Conservation (phyloP, 2,797 vertebrate genomes). For the Typhlichthys eigenmanni region DNA sequence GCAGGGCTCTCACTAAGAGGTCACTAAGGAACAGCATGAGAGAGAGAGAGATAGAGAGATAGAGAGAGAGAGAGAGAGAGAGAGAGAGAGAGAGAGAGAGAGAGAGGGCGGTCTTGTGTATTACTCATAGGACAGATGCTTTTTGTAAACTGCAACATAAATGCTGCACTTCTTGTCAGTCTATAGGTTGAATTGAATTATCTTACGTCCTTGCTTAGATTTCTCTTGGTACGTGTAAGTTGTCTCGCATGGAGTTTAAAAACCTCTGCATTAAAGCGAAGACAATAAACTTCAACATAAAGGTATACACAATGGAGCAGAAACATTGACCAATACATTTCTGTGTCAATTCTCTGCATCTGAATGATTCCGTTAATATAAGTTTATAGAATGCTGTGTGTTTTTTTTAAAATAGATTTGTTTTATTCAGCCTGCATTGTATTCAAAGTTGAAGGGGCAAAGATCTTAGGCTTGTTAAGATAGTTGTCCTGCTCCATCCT, state of each 20-base stretch:
- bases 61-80: constrained; percentile 43
- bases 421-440: no score
- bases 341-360: no score
- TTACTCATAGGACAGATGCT: constrained; percentile 53
- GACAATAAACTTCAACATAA: constrained; percentile 33
- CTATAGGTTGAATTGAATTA: background rate
- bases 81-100: constrained; percentile 13
- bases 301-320: no score
- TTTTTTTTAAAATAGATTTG: no score
- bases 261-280: background rate
- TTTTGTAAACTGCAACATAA: constrained; percentile 60
- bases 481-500: no score
- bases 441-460: no score
- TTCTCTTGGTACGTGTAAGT: background rate
- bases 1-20: constrained; percentile 75
- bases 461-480: no score
- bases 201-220: background rate
- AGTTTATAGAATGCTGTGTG: no score
- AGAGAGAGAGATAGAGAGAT: constrained; percentile 53
- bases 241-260: no score
- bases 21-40: constrained; percentile 78
- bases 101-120: constrained; percentile 48
- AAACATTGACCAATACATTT: no score
- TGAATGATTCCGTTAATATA: no score
- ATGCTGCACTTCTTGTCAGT: constrained; percentile 40